phyloP scores from a whole-genome alignment of 1,140 invertebrate genomes.

The Chironomus tepperi region DNA sequence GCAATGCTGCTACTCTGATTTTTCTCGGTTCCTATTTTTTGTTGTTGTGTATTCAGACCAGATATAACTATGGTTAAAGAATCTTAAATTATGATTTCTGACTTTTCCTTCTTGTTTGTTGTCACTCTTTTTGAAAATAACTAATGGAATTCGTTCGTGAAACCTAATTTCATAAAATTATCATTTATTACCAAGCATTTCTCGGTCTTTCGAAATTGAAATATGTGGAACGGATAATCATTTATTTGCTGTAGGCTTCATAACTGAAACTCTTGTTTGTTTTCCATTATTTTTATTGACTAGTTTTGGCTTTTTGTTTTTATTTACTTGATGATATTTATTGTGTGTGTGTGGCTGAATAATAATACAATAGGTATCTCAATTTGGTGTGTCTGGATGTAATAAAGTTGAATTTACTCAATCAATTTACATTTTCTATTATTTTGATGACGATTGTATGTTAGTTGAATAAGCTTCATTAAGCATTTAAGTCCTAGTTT shows the following conservation, averaged over 20 bases:
- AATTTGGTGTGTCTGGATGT: too few species aligned
- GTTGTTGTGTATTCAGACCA: background rate
- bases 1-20: background rate
- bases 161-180: conserved; percentile 23
- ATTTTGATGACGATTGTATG: too few species aligned
- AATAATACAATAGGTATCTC: too few species aligned
- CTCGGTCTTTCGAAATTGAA: background rate
- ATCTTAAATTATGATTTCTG: background rate
- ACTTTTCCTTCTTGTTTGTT: background rate
- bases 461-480: too few species aligned
- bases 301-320: background rate
- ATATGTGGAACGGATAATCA: too few species aligned
- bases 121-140: background rate
- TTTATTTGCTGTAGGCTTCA: too few species aligned
- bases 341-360: too few species aligned
- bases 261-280: background rate
- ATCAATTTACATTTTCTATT: too few species aligned
- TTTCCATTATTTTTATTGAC: background rate
- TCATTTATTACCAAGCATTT: conserved; percentile 17
- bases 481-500: too few species aligned
- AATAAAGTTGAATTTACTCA: too few species aligned
- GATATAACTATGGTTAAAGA: background rate
- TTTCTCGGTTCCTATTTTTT: background rate
- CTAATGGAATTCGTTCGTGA: background rate
- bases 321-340: too few species aligned